Conservation (phyloP, 2,113 vertebrate species). For the Carollia perspicillata region DNA sequence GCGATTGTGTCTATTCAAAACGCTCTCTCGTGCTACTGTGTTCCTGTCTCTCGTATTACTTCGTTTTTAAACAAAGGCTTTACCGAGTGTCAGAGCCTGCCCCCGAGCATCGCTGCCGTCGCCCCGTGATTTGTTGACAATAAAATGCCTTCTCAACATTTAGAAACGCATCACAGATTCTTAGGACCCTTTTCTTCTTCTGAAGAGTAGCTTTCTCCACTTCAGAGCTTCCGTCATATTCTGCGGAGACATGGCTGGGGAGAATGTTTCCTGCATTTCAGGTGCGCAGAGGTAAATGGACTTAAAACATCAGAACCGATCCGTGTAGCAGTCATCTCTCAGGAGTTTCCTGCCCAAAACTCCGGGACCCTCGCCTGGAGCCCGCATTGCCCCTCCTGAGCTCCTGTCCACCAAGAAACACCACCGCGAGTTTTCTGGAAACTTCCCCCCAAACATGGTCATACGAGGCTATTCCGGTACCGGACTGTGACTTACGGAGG, state of each 20-base stretch:
- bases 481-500: neutral
- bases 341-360: neutral
- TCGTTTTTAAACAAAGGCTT: no score
- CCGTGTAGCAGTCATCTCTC: neutral
- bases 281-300: neutral
- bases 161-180: neutral
- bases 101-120: neutral
- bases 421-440: neutral
- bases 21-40: no score
- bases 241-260: neutral
- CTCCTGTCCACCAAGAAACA: neutral
- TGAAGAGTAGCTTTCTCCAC: neutral
- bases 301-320: conserved; percentile 38
- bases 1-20: no score
- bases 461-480: neutral
- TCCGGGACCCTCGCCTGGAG: neutral
- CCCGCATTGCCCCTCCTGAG: neutral
- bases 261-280: neutral
- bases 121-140: neutral
- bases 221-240: neutral
- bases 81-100: neutral
- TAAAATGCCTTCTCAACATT: neutral
- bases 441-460: neutral
- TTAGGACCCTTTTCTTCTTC: neutral
- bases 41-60: no score